phyloP scores from a whole-genome alignment of 2,113 vertebrate genomes.

The Dolichotis patagonum region DNA sequence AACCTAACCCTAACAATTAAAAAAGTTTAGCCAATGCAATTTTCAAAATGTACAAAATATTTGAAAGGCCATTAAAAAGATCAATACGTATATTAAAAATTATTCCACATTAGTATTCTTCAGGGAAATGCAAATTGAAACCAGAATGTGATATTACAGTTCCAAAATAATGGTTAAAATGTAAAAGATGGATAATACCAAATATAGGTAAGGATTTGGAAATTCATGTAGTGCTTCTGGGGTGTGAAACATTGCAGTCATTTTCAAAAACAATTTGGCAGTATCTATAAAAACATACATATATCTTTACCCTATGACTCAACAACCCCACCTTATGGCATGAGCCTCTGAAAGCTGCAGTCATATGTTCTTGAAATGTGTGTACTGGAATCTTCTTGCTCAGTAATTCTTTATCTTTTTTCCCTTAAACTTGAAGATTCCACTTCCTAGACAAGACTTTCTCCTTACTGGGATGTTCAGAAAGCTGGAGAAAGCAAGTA shows the following conservation, averaged over 20 bases:
- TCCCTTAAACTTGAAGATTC: neutral
- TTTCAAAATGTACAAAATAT: conserved; percentile 18
- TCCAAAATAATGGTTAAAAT: conserved; percentile 7
- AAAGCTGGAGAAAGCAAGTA: neutral
- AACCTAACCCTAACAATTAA: neutral
- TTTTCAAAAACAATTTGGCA: conserved; percentile 8
- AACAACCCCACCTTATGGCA: neutral
- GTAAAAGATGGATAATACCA: neutral
- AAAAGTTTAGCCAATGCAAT: neutral
- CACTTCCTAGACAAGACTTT: neutral
- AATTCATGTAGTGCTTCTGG: neutral
- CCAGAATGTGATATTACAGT: neutral
- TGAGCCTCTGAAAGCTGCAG: neutral
- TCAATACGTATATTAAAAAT: neutral
- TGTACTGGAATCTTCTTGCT: neutral
- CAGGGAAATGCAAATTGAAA: conserved; percentile 10
- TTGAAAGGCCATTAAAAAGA: neutral
- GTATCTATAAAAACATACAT: neutral
- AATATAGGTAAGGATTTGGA: neutral
- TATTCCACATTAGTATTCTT: neutral
- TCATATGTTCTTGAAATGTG: neutral
- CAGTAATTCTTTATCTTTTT: neutral
- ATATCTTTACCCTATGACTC: neutral
- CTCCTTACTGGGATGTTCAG: neutral
- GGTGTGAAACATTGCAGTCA: neutral